Percentiles rank a stretch among this genome's conserved stretches.
These are phyloP conservation scores for Pseudococcus longispinus DNA, from an alignment of 2,888 invertebrate genomes.

Conservation along the genomic window DNA sequence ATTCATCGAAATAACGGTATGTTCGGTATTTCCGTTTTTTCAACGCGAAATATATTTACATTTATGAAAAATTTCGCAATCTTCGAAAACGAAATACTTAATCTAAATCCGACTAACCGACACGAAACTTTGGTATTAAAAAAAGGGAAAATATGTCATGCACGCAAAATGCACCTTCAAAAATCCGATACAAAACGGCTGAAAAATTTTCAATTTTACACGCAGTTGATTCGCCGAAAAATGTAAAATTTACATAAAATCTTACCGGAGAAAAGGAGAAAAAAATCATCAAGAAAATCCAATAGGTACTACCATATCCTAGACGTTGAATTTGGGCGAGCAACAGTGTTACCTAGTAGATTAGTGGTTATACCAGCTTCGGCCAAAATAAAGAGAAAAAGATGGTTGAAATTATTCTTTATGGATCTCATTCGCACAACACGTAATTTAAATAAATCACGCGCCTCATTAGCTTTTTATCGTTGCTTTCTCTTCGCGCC, in stretches of 20 bases:
- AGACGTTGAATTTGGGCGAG: not conserved
- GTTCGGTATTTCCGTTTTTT: too few species aligned
- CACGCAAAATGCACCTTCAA: not conserved
- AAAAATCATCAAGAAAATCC: not conserved
- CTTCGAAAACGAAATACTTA: too few species aligned
- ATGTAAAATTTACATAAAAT: not conserved
- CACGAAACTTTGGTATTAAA: not conserved
- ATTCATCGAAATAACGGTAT: too few species aligned
- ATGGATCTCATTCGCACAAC: slow-evolving; percentile 34
- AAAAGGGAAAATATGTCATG: not conserved
- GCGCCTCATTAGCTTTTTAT: slow-evolving; percentile 43
- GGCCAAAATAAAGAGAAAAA: not conserved
- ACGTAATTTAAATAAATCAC: slow-evolving; percentile 42
- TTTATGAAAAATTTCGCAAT: too few species aligned
- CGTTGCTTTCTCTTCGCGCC: not conserved
- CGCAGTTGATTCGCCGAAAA: not conserved
- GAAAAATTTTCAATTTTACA: not conserved
- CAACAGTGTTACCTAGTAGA: not conserved
- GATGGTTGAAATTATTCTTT: slow-evolving; percentile 16
- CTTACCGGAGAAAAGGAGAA: not conserved
- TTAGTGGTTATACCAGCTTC: not conserved
- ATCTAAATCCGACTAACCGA: not conserved
- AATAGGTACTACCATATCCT: not conserved
- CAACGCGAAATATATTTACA: too few species aligned
- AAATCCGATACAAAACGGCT: not conserved